Evolutionary conservation across 2,888 invertebrate species (phyloP).

Genomic region (Heteropelma amictum): DNA sequence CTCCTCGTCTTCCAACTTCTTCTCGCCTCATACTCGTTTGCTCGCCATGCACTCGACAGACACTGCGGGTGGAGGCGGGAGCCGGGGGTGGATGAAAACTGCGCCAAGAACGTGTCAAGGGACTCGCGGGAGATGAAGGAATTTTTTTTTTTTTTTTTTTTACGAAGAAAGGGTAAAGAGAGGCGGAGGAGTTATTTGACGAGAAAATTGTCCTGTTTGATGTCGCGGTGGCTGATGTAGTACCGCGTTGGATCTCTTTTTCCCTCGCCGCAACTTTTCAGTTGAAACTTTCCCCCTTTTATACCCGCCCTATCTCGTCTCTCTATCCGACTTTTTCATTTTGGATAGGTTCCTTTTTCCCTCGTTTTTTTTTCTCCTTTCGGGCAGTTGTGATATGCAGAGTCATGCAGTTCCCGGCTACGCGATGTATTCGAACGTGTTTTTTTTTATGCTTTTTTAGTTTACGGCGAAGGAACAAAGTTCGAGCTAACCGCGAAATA

Average conservation of each 20-base stretch:
- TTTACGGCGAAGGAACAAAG: no score
- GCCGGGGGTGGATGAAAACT: conserved; percentile 12
- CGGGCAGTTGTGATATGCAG: no score
- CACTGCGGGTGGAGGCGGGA: neutral
- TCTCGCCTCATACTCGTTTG: conserved; percentile 9
- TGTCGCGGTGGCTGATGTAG: conserved; percentile 66
- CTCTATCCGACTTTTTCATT: conserved; percentile 8
- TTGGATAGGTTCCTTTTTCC: neutral
- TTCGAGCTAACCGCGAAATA: no score
- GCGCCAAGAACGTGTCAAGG: conserved; percentile 41
- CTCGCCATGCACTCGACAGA: conserved; percentile 10
- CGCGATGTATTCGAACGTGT: no score
- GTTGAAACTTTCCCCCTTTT: conserved; percentile 25
- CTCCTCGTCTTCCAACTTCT: conserved; percentile 1
- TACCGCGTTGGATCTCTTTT: conserved; percentile 47
- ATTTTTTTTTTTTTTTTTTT: no score
- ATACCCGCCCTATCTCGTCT: conserved; percentile 10
- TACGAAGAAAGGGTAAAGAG: conserved; percentile 28
- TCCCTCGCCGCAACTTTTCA: conserved; percentile 30
- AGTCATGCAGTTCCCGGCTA: no score
- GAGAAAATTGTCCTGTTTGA: conserved; percentile 72
- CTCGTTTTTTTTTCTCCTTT: neutral
- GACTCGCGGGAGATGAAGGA: neutral
- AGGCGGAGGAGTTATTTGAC: conserved; percentile 63
- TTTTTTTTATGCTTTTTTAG: no score